Percentiles rank a stretch among this genome's conserved stretches.
phyloP scores from a whole-genome alignment of 2,888 invertebrate genomes.

The Ennomos quercinarius region DNA sequence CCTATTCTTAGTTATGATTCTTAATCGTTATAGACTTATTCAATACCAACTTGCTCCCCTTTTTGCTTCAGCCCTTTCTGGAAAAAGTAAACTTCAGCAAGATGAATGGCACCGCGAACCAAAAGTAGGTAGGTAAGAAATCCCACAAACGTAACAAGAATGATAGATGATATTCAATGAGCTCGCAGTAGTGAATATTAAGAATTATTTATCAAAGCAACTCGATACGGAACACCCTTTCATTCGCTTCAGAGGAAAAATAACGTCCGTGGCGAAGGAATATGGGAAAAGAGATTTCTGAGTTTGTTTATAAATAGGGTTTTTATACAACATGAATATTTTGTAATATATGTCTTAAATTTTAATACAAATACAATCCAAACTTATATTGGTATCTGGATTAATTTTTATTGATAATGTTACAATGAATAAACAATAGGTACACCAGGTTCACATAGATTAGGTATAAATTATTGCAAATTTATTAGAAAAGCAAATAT shows the following conservation, averaged over 20 bases:
- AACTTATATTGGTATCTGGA: no score
- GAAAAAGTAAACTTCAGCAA: slow-evolving; percentile 28
- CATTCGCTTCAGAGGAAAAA: slow-evolving; percentile 19
- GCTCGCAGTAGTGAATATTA: slow-evolving; percentile 62
- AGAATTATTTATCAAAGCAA: slow-evolving; percentile 58
- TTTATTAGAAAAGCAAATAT: no score
- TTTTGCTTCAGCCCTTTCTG: slow-evolving; percentile 9
- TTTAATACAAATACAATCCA: no score
- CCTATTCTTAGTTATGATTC: no score
- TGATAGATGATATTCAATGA: slow-evolving; percentile 67
- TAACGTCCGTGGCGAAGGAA: neutral
- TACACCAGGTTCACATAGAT: no score
- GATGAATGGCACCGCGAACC: slow-evolving; percentile 22
- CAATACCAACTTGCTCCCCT: slow-evolving; percentile 12
- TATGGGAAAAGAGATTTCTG: no score
- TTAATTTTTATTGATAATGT: no score
- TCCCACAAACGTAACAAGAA: slow-evolving; percentile 34
- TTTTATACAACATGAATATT: no score
- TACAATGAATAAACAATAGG: no score
- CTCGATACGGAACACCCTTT: slow-evolving; percentile 47
- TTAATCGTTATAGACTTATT: neutral
- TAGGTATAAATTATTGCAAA: no score
- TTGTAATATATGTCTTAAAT: no score
- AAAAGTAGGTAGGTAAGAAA: slow-evolving; percentile 20
- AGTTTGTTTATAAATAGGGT: no score